phyloP scores from a whole-genome alignment of 2,113 vertebrate genomes.

The Peromyscus californicus region DNA sequence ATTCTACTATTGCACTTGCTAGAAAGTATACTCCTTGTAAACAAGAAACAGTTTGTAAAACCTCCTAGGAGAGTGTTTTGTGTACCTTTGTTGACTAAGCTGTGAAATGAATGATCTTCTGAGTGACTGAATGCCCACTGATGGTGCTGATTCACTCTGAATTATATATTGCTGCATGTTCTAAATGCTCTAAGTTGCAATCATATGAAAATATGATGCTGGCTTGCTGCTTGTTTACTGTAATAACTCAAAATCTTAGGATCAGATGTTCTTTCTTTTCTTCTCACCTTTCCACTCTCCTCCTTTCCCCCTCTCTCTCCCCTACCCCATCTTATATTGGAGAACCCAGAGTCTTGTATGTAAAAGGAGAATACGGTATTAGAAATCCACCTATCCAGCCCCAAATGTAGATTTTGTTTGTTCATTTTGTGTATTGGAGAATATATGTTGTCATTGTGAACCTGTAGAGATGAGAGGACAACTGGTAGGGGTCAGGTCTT shows the following conservation, averaged over 20 bases:
- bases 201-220: not conserved
- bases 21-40: not conserved
- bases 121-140: not conserved
- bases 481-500: not conserved
- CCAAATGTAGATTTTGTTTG: not conserved
- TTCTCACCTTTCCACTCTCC: too few species aligned
- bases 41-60: not conserved
- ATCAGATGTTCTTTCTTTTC: not conserved
- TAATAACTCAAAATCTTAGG: not conserved
- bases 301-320: too few species aligned
- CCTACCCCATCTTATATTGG: too few species aligned
- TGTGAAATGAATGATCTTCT: not conserved
- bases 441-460: not conserved
- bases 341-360: not conserved
- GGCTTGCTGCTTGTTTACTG: not conserved
- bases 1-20: not conserved
- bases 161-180: not conserved
- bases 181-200: not conserved
- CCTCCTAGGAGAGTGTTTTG: not conserved
- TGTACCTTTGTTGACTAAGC: not conserved
- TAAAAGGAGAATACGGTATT: accelerated
- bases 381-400: not conserved
- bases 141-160: not conserved
- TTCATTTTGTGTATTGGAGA: not conserved
- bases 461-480: not conserved